Evolutionary conservation across 2,113 vertebrate species (phyloP).

Genomic region (Halcyon malimbica): DNA sequence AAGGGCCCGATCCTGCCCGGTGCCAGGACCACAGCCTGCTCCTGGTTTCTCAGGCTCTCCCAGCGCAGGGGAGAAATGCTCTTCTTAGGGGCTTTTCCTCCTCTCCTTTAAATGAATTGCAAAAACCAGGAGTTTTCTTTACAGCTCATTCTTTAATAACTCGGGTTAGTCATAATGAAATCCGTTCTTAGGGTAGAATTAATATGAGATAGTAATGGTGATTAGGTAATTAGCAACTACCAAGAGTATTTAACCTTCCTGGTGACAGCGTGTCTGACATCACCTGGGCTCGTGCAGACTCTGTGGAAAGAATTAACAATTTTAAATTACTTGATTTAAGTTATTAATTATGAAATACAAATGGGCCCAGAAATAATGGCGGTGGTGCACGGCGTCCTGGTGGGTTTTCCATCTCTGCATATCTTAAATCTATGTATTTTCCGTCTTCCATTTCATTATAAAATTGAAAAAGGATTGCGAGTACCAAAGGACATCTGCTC

Average conservation of each 20-base stretch:
- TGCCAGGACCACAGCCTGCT: background rate
- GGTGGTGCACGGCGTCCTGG: background rate
- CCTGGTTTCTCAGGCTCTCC: background rate
- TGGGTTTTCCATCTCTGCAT: slow-evolving; percentile 25
- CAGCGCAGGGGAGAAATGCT: background rate
- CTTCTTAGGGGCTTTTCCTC: background rate
- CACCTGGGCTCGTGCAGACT: slow-evolving; percentile 68
- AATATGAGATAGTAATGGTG: slow-evolving; percentile 75
- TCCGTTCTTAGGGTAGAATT: slow-evolving; percentile 67
- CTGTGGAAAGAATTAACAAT: slow-evolving; percentile 77
- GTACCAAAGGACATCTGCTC: slow-evolving; percentile 24
- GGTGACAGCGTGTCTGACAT: slow-evolving; percentile 71
- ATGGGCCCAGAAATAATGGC: slow-evolving; percentile 38
- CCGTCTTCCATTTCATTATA: background rate
- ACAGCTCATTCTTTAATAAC: slow-evolving; percentile 37
- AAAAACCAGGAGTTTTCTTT: slow-evolving; percentile 49
- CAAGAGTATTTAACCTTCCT: slow-evolving; percentile 78
- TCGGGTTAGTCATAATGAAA: slow-evolving; percentile 65
- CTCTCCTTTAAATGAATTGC: background rate
- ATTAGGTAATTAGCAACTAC: slow-evolving; percentile 82
- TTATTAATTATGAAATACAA: slow-evolving; percentile 72
- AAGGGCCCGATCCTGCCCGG: background rate
- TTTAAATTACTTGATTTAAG: slow-evolving; percentile 75
- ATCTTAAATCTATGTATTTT: slow-evolving; percentile 14
- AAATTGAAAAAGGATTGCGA: background rate